phyloP scores from a whole-genome alignment of 2,888 invertebrate species.

The Congeria kusceri region DNA sequence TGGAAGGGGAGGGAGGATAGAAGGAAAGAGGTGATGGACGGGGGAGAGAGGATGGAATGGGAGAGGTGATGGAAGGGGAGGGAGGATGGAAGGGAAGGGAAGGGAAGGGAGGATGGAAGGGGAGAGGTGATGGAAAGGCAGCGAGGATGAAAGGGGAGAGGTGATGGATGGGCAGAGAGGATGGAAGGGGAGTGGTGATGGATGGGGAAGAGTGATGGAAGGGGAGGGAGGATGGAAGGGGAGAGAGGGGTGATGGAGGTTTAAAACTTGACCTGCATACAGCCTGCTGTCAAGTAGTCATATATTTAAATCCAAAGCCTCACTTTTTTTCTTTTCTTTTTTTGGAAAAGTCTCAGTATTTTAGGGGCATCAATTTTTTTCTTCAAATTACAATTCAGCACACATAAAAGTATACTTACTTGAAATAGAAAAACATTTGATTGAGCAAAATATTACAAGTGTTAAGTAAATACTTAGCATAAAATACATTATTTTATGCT shows the following conservation, averaged over 20 bases:
- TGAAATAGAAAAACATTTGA: too few species aligned
- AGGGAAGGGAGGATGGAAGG: not conserved
- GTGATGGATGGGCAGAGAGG: not conserved
- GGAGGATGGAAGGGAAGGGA: not conserved
- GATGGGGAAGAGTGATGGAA: not conserved
- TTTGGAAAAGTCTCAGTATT: too few species aligned
- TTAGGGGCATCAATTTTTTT: too few species aligned
- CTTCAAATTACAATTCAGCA: too few species aligned
- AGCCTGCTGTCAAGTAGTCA: too few species aligned
- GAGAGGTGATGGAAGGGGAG: not conserved
- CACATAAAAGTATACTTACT: too few species aligned
- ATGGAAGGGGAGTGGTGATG: not conserved
- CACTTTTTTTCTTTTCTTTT: too few species aligned
- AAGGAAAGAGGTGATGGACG: not conserved
- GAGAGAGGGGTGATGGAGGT: not conserved
- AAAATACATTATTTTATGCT: too few species aligned
- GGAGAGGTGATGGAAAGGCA: not conserved
- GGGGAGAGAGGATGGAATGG: not conserved
- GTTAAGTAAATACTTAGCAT: too few species aligned
- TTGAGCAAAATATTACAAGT: too few species aligned
- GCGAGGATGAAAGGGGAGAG: not conserved
- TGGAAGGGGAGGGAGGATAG: not conserved
- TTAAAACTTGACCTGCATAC: too few species aligned
- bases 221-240: not conserved
- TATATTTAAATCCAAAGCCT: too few species aligned